Evolutionary conservation across 2,113 vertebrate species (phyloP), one percentile per base, ranked within the genome.

Genomic region (Rhinichthys klamathensis): DNA sequence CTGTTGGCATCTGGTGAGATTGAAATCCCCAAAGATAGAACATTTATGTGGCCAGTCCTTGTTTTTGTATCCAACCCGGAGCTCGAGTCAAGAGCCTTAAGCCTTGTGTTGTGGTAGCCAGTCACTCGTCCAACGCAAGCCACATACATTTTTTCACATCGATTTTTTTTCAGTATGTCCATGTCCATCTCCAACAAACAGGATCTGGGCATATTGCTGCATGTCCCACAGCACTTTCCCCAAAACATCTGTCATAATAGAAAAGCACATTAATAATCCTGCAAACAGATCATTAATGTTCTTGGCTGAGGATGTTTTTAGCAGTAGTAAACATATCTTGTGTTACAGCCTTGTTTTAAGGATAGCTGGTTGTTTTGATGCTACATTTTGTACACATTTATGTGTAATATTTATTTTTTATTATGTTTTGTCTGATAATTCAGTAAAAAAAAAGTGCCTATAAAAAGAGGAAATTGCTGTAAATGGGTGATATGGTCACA

Each of bases 91-190:
- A 89, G 88, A 92, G 91, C 88, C 85, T 78, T 83, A 51, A 67
- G 80, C 56, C 74, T 75, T 92, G 84, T 93, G 90, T 92, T 93
- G 92, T 93, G 93, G 91, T 90, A 84, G 76, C 44, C 51, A 65
- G 70, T 67, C 54, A 72, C 44, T 73, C 51, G 10, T 72, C 79
- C 77, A 84, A 75, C 41, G 4, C 32, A 73, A 41, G 54, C 44
- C 84, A 67, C 80, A 87, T 85, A 83, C 38, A 87, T 87, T 70
- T 86, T 54, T 58, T 30, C 70, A 44, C 41, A 49, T 27, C 6
- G 3, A 23, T 74, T 27, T 73, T 49, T n/a, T 75, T 75, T 76
- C 73, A 78, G 23, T 10, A 18, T 13, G 79, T 87, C 73, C 51
- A 84, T 27, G 60, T 60, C 49, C 46, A 49, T 67, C 73, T 65